Base-by-base conservation (phyloP, 2,797 vertebrate species). In the Sylvia borin region DNA sequence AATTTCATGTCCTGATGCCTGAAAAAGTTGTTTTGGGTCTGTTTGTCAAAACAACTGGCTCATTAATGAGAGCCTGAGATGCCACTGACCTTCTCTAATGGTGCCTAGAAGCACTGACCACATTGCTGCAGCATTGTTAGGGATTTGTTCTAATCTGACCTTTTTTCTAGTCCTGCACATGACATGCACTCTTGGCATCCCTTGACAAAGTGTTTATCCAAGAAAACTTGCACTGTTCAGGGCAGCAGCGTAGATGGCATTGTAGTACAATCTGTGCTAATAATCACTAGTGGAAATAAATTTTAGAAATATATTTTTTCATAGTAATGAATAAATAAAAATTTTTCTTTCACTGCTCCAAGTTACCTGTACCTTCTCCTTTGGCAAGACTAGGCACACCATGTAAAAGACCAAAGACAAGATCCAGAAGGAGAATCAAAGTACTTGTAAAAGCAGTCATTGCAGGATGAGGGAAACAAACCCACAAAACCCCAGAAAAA, bases 161-260 rank as follows among this genome's bases (percentile, higher is more conserved):
- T 50, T 90, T 88, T 36, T 42, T 32, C 62, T 43, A 58, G 31
- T 31, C 73, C 57, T 77, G 61, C 55, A 60, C 27, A 3, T 15
- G 47, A 74, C 24, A 40, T 1, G 16, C 53, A 32, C 11, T 48
- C 57, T 43, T n/a, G 45, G 36, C 1, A 0, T n/a, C 34, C 36
- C 48, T 42, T 84, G 34, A 65, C 11, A 1, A 88, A 81, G 26
- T 9, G 32, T 55, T 87, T 48, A 79, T 24, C 48, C 29, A 79
- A 91, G 26, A 12, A 73, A 92, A 66, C 60, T 62, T 76, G 84
- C 78, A 64, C 60, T 83, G 38, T 45, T 70, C 57, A 45, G 70
- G 84, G 64, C 48, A 87, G 70, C 53, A 75, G 48, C 0, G 5
- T 55, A 89, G 70, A 48, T 55, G 64, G 84, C 86, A 89, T 70